Evolutionary conservation across 2,797 vertebrate genomes (phyloP).

Genomic region (Tokudaia tokunoshimensis): DNA sequence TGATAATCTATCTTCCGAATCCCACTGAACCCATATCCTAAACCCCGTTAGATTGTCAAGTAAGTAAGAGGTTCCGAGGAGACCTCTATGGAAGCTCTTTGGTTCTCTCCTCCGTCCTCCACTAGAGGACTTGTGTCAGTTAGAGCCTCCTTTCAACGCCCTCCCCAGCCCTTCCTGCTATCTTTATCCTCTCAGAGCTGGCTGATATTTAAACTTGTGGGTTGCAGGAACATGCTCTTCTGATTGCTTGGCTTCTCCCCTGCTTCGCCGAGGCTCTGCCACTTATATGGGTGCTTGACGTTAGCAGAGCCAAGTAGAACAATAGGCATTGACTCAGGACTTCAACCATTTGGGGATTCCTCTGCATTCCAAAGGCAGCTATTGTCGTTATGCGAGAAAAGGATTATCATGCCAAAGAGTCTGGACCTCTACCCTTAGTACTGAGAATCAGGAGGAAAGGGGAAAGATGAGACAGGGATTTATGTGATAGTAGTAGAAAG

Average conservation of each 20-base stretch:
- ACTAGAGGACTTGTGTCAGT: background rate
- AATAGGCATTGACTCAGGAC: no score
- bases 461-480: background rate
- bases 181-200: background rate
- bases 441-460: background rate
- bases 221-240: no score
- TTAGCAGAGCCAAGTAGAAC: background rate
- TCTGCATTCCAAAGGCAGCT: background rate
- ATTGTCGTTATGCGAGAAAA: background rate
- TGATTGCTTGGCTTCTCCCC: background rate
- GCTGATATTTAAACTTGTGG: background rate
- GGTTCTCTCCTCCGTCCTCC: background rate
- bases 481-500: background rate
- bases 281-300: background rate
- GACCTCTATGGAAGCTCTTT: background rate
- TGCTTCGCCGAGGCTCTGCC: background rate
- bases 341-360: background rate
- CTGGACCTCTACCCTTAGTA: background rate
- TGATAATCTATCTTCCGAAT: constrained; percentile 9
- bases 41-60: background rate
- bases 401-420: background rate
- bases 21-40: background rate
- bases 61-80: background rate
- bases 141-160: background rate
- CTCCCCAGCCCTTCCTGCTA: background rate